Conservation (phyloP, 2,888 invertebrate species). For the Cabera pusaria region DNA sequence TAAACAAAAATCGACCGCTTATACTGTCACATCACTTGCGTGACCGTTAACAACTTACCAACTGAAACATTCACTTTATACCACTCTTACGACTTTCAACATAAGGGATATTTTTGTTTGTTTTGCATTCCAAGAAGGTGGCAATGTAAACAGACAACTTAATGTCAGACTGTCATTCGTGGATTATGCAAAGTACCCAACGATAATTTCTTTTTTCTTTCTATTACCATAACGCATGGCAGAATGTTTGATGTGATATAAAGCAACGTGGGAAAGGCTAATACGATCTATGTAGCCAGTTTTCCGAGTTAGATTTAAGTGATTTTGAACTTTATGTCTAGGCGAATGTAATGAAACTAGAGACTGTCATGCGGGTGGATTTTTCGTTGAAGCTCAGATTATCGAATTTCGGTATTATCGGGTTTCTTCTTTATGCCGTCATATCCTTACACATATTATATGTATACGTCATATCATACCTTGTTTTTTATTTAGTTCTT, state of each 20-base stretch:
- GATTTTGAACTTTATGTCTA: constrained; percentile 26
- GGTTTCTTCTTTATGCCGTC: constrained; percentile 17
- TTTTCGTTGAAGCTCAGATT: constrained; percentile 15
- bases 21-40: constrained; percentile 52
- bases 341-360: constrained; percentile 8
- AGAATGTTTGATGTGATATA: constrained; percentile 63
- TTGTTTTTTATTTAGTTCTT: no score
- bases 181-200: constrained; percentile 74
- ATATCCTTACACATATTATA: no score
- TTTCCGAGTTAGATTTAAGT: constrained; percentile 24
- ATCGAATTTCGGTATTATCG: constrained; percentile 27
- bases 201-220: constrained; percentile 66
- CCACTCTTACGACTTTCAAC: constrained; percentile 26
- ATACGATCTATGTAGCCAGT: constrained; percentile 37
- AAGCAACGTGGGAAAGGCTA: constrained; percentile 71
- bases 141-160: constrained; percentile 58
- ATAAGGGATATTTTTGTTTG: constrained; percentile 27
- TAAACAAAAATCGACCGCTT: constrained; percentile 42
- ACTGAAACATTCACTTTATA: constrained; percentile 13
- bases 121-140: constrained; percentile 28
- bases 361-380: constrained; percentile 13
- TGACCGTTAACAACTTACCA: constrained; percentile 51
- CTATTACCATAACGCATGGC: constrained; percentile 68
- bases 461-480: no score
- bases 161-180: constrained; percentile 64